Evolutionary conservation across 2,797 vertebrate species (phyloP).

Genomic region (Anisognathus igniventris): DNA sequence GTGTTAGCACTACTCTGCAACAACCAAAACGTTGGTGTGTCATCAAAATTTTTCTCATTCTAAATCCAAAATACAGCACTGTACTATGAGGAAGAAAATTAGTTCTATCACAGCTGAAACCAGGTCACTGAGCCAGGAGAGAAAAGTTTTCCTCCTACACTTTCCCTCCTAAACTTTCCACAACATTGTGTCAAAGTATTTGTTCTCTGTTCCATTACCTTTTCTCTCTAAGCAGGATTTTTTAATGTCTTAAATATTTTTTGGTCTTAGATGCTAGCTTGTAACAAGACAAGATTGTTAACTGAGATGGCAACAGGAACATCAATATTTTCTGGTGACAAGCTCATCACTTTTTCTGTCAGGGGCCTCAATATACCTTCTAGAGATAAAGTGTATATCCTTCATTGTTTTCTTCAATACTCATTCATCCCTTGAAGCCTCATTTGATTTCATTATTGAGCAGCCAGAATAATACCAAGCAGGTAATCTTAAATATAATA

Average conservation of each 20-base stretch:
- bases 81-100: neutral
- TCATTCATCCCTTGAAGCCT: neutral
- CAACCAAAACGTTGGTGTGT: neutral
- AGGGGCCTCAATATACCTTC: neutral
- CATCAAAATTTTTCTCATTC: neutral
- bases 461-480: neutral
- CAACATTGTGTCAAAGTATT: neutral
- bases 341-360: neutral
- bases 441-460: neutral
- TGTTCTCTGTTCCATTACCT: neutral
- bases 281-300: neutral
- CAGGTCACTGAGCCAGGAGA: neutral
- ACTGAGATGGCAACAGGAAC: neutral
- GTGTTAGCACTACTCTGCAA: neutral
- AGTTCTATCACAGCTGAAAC: neutral
- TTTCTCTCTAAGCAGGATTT: neutral
- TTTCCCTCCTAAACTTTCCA: neutral
- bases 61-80: neutral
- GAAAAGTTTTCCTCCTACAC: neutral
- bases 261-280: neutral
- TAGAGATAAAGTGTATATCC: neutral
- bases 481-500: neutral
- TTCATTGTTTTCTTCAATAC: neutral
- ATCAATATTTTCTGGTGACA: neutral
- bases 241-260: neutral